Percentiles rank a stretch among this genome's conserved stretches.
Conservation (phyloP, 2,113 vertebrate genomes). For the Pterocles burchelli region DNA sequence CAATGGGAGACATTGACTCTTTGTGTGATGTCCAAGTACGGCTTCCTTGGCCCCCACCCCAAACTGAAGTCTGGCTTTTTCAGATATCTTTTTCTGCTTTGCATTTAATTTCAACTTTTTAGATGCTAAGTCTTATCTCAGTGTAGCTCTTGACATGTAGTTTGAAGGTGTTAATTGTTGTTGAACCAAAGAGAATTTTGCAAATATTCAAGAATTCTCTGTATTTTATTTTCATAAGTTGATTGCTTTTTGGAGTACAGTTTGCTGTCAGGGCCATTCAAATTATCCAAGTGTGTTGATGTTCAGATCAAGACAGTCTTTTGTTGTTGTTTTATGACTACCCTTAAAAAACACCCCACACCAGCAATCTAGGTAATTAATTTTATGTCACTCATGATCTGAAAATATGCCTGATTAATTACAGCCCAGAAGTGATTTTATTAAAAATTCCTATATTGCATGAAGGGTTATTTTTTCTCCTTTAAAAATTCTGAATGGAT, state of each 20-base stretch:
- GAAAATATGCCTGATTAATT: neutral
- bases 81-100: neutral
- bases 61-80: neutral
- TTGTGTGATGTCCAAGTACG: neutral
- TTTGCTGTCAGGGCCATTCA: neutral
- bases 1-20: neutral
- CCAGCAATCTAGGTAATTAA: neutral
- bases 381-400: neutral
- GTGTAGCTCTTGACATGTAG: neutral
- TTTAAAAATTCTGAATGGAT: neutral
- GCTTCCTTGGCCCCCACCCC: too few relatives aligned
- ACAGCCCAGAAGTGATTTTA: neutral
- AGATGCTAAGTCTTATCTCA: neutral
- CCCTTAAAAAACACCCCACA: neutral
- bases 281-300: neutral
- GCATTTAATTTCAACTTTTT: neutral
- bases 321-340: neutral
- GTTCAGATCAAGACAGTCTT: neutral
- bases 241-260: neutral
- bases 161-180: neutral
- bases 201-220: neutral
- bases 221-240: neutral
- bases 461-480: neutral
- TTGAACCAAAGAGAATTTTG: neutral
- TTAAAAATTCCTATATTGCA: neutral